A percentile compares a stretch with the other conserved stretches of the same genome.
Evolutionary conservation across 2,888 invertebrate genomes (phyloP).

Genomic region (Drosophila kanekoi): DNA sequence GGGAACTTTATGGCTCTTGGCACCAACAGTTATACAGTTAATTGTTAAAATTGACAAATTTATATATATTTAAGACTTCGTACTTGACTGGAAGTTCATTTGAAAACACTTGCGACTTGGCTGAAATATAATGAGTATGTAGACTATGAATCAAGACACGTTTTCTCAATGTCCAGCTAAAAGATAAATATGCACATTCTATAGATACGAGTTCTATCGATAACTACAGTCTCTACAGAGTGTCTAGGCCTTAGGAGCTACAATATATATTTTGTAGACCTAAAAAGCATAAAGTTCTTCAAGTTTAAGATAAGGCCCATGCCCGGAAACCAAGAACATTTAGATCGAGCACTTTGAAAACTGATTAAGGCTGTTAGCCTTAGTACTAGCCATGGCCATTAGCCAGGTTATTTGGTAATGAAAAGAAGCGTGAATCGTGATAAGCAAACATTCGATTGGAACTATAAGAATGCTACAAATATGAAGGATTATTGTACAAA

Average conservation of each 20-base stretch:
- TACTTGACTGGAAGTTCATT: background rate
- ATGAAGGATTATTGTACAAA: background rate
- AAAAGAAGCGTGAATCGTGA: conserved; percentile 14
- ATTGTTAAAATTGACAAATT: conserved; percentile 21
- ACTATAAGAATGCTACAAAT: conserved; percentile 5
- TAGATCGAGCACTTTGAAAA: conserved; percentile 1
- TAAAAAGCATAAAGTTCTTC: background rate
- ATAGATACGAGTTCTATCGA: too few relatives aligned
- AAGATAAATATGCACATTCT: too few relatives aligned
- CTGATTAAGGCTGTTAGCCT: too few relatives aligned
- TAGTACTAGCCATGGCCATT: conserved; percentile 6
- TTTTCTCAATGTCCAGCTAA: too few relatives aligned
- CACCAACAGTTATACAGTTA: conserved; percentile 9
- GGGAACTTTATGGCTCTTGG: conserved; percentile 36
- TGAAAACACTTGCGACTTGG: background rate
- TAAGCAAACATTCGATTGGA: conserved; percentile 9
- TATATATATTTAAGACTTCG: background rate
- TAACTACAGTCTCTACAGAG: too few relatives aligned
- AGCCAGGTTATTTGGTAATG: conserved; percentile 1
- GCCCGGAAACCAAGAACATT: conserved; percentile 11
- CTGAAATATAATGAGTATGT: background rate
- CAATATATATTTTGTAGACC: too few relatives aligned
- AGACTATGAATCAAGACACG: background rate
- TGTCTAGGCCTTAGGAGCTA: too few relatives aligned
- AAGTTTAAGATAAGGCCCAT: background rate